These are phyloP conservation scores for Noctua pronuba DNA, from an alignment of 2,888 invertebrate species.

Conservation along the genomic window DNA sequence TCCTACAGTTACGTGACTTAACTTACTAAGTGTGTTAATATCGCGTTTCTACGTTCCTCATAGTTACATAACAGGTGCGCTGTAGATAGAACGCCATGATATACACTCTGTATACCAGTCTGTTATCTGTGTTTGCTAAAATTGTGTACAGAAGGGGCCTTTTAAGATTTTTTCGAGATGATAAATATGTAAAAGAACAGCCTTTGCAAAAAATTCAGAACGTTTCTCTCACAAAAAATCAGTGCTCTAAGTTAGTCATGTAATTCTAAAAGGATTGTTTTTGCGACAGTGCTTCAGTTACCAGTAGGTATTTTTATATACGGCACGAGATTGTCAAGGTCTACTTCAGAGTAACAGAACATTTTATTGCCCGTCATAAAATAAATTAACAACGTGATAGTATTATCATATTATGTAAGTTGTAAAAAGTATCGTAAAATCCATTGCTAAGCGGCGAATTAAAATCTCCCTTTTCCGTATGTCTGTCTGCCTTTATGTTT, in stretches of 20 bases:
- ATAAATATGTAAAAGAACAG: slow-evolving; percentile 36
- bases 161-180: slow-evolving; percentile 61
- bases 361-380: slow-evolving; percentile 59
- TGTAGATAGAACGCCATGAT: slow-evolving; percentile 69
- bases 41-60: slow-evolving; percentile 55
- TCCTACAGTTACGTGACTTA: slow-evolving; percentile 69
- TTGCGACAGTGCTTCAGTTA: slow-evolving; percentile 54
- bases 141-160: slow-evolving; percentile 65
- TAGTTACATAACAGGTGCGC: slow-evolving; percentile 72
- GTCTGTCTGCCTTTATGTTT: slow-evolving; percentile 76
- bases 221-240: slow-evolving; percentile 32
- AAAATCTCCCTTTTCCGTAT: slow-evolving; percentile 74
- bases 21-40: slow-evolving; percentile 66
- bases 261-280: slow-evolving; percentile 53
- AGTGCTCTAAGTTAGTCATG: slow-evolving; percentile 29
- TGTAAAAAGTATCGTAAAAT: slow-evolving; percentile 67
- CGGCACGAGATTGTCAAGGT: slow-evolving; percentile 52
- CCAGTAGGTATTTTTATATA: slow-evolving; percentile 54
- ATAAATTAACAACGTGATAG: slow-evolving; percentile 57
- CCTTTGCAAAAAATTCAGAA: slow-evolving; percentile 11
- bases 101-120: slow-evolving; percentile 65
- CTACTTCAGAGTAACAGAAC: slow-evolving; percentile 48
- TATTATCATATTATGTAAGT: slow-evolving; percentile 59
- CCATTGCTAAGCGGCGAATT: slow-evolving; percentile 82
- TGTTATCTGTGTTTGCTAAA: slow-evolving; percentile 73